Evolutionary conservation across 2,888 invertebrate species (phyloP).

Genomic region (Clistopyga incitator): DNA sequence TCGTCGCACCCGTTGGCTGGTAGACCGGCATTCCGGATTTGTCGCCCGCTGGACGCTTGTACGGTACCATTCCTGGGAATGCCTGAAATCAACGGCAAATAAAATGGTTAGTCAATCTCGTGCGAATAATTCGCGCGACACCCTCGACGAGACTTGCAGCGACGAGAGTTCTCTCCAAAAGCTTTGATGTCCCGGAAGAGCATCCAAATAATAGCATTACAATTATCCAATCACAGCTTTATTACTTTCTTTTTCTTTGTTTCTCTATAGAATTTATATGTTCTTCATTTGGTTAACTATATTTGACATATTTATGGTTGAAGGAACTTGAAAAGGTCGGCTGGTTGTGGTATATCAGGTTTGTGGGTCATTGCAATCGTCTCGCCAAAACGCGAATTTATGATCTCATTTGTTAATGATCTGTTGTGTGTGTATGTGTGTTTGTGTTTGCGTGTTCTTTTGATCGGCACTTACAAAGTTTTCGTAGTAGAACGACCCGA

Average conservation of each 20-base stretch:
- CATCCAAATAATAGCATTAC: neutral
- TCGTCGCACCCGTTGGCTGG: conserved; percentile 94
- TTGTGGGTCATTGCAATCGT: conserved; percentile 18
- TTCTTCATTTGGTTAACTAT: neutral
- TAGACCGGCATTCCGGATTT: conserved; percentile 98
- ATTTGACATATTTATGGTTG: neutral
- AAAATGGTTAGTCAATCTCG: conserved; percentile 47
- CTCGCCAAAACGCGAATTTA: conserved; percentile 25
- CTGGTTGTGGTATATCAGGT: neutral
- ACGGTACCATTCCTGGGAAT: conserved; percentile 97
- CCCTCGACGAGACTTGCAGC: conserved; percentile 21
- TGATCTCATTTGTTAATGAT: conserved; percentile 30
- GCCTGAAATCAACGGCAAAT: conserved; percentile 87
- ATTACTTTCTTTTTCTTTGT: neutral
- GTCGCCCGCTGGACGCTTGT: conserved; percentile 98
- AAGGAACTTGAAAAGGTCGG: neutral
- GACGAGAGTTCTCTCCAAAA: conserved; percentile 5
- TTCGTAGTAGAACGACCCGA: conserved; percentile 98
- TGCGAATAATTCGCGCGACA: neutral
- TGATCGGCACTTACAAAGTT: conserved; percentile 94
- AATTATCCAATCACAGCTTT: neutral
- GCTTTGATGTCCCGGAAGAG: neutral
- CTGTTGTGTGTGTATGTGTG: conserved; percentile 12
- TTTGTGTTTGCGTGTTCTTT: conserved; percentile 63
- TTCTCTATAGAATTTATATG: neutral